Conservation (phyloP, 2,113 vertebrate species). For the Cricetomys ansorgei region DNA sequence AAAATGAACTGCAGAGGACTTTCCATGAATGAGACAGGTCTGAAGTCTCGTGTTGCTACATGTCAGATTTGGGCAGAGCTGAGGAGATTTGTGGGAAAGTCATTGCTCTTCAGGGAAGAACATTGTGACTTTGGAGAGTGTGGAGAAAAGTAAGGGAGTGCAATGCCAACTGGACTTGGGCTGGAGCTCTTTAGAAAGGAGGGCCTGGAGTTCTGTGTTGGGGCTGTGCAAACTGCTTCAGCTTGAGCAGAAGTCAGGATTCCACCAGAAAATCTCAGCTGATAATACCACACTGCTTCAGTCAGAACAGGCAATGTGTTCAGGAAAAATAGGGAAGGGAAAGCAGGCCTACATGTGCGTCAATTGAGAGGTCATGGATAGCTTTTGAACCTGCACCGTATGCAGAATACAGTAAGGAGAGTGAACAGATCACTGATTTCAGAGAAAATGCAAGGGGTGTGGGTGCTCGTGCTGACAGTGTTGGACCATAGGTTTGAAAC, state of each 20-base stretch:
- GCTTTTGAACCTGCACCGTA: neutral
- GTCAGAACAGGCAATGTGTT: neutral
- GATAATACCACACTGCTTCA: neutral
- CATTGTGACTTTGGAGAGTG: rapidly evolving
- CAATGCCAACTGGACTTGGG: rapidly evolving
- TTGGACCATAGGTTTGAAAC: no score
- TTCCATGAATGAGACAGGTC: neutral
- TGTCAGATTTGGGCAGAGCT: neutral
- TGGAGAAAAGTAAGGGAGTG: neutral
- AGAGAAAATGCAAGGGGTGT: neutral
- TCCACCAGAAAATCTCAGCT: no score
- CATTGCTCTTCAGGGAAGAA: neutral
- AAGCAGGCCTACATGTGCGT: neutral
- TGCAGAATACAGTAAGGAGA: neutral
- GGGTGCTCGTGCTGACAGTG: rapidly evolving
- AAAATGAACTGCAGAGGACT: neutral
- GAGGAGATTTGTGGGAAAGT: neutral
- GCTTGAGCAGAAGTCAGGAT: neutral
- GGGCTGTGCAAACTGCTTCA: neutral
- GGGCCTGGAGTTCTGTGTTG: neutral
- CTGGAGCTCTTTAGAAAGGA: neutral
- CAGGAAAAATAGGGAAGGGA: neutral
- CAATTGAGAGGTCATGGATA: rapidly evolving
- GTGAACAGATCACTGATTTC: rapidly evolving
- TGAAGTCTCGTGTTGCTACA: neutral